Evolutionary conservation across 2,797 vertebrate species (phyloP), one percentile per base, ranked within the genome.

Genomic region (Urosaurus nigricauda): DNA sequence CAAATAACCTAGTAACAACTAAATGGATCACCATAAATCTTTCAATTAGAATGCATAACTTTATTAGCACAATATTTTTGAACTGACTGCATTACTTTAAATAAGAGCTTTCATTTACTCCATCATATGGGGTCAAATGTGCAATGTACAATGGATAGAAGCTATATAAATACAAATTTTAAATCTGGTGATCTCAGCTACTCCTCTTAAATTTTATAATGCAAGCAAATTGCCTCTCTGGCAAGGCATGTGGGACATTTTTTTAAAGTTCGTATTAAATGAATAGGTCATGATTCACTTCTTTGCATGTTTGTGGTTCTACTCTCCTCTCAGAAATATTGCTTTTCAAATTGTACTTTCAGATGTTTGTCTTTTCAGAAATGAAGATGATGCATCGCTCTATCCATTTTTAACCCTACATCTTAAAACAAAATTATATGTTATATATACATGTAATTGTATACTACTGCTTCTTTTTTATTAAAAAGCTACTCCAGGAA

Each of bases 21-120:
- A 94, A 97, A 97, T 96, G 97, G 96, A 97, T 97, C 95, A 95
- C 95, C 97, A 98, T 98, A 97, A 97, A 98, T 98, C 98, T 98
- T 97, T 97, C 97, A 98, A 98, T 98, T 98, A 98, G 96, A 96
- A 96, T 95, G 94, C 91, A 96, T 98, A 98, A 98, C 97, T 97
- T 96, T 97, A 98, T 98, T 98, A 98, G 97, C 96, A 96, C 96
- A 95, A 96, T 96, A 97, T 97, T 97, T 97, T 96, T 97, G 94
- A 97, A 97, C 97, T 97, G 96, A 97, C 97, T 97, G 96, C 96
- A 97, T 97, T 97, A 97, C 97, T 96, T 96, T 97, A 96, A 97
- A 97, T 95, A 97, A 97, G 94, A 96, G 95, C 97, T 97, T 98
- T 97, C 95, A 97, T 97, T 97, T 97, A 96, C 94, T 96, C 96